Evolutionary conservation across 2,888 invertebrate genomes (phyloP).

Genomic region (Apeira syringaria): DNA sequence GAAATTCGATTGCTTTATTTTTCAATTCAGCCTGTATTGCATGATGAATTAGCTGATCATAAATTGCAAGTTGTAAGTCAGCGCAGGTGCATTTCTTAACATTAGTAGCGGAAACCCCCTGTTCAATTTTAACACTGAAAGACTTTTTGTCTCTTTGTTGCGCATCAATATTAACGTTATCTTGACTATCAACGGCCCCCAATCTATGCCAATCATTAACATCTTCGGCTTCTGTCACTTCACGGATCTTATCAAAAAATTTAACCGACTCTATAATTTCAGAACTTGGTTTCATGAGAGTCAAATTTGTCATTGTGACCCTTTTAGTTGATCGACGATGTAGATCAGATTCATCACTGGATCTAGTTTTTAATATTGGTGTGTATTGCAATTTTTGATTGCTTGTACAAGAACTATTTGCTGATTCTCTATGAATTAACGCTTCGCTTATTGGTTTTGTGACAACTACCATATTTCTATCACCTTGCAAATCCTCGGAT

Average conservation of each 20-base stretch:
- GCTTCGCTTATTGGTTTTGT: slow-evolving; percentile 16
- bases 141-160: slow-evolving; percentile 38
- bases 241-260: slow-evolving; percentile 59
- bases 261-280: slow-evolving; percentile 34
- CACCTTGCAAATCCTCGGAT: not conserved
- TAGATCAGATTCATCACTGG: slow-evolving; percentile 23
- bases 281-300: slow-evolving; percentile 34
- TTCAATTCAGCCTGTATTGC: slow-evolving; percentile 68
- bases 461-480: slow-evolving; percentile 2
- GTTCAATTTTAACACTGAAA: slow-evolving; percentile 57
- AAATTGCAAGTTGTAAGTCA: slow-evolving; percentile 62
- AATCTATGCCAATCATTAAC: slow-evolving; percentile 61
- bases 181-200: slow-evolving; percentile 60
- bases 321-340: slow-evolving; percentile 49
- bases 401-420: slow-evolving; percentile 8
- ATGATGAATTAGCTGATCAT: slow-evolving; percentile 66
- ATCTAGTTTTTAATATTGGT: slow-evolving; percentile 55
- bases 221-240: slow-evolving; percentile 56
- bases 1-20: slow-evolving; percentile 59
- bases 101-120: slow-evolving; percentile 59
- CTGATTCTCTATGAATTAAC: slow-evolving; percentile 7
- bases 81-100: slow-evolving; percentile 65
- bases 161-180: slow-evolving; percentile 36
- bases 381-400: slow-evolving; percentile 27
- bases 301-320: slow-evolving; percentile 57